Percentiles rank a stretch among this genome's conserved stretches.
phyloP scores from a whole-genome alignment of 2,888 invertebrate genomes.

The Hipparchia sbordonii region DNA sequence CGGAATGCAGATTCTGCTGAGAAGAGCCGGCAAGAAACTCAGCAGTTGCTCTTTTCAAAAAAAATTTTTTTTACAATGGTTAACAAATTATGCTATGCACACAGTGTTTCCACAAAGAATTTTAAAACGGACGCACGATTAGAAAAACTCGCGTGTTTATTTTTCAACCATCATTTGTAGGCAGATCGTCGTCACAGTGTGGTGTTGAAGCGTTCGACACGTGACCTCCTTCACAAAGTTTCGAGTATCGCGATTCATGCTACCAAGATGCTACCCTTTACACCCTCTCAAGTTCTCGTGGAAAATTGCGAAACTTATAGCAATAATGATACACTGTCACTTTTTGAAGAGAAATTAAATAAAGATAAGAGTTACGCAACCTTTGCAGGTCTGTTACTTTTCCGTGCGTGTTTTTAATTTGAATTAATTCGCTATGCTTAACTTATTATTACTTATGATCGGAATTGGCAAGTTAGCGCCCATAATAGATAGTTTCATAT shows the following conservation, averaged over 20 bases:
- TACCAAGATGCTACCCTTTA: background rate
- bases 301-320: background rate
- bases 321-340: background rate
- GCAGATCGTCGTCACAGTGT: background rate
- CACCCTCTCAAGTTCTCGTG: background rate
- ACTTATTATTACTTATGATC: too few species aligned
- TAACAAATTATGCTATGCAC: too few species aligned
- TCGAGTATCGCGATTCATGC: constrained; percentile 15
- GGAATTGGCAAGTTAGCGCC: too few species aligned
- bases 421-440: too few species aligned
- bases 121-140: too few species aligned
- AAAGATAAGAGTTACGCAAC: background rate
- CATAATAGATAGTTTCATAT: too few species aligned
- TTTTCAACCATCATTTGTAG: background rate
- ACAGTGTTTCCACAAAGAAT: too few species aligned
- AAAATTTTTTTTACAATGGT: too few species aligned
- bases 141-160: background rate
- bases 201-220: constrained; percentile 20
- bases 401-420: too few species aligned
- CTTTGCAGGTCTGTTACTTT: background rate
- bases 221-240: constrained; percentile 29
- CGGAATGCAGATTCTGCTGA: too few species aligned
- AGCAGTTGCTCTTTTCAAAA: too few species aligned
- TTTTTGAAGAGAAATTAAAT: background rate
- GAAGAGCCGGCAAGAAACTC: too few species aligned